Base-by-base conservation (phyloP, 2,888 invertebrate genomes). In the Cephus nigrinus region DNA sequence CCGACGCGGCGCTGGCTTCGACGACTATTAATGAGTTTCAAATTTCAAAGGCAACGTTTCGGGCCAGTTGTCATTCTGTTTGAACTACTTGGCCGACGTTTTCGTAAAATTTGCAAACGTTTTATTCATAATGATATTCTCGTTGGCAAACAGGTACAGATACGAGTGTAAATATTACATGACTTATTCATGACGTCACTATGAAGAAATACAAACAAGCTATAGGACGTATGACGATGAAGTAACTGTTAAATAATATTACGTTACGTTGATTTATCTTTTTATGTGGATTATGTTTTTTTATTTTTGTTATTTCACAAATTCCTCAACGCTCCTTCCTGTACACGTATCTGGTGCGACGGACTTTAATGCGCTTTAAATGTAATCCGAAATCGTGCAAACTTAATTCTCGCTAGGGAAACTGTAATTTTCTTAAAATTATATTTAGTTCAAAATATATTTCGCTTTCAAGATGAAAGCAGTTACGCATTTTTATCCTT, bases 401-500 rank as follows among this genome's bases (percentile, higher is more conserved):
- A 75, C 75, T 78, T 75, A 76, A 80, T 69, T 69, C 40, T 71
- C 73, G 76, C 35, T 23, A 33, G 31, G n/a, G 72, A 79, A 80
- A 80, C 80, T 83, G 81, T 86, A 86, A 86, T 87, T 82, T 82
- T 82, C 83, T 83, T 84, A 83, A 84, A 86, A 83, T 85, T 87
- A 83, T 84, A 36, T 36, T 36, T 12, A 12, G 36, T 4, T 4
- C 3, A 36, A 36, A 36, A 12, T 36, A 12, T 36, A 1, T 4
- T 81, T 80, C 12, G 11, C 9, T 23, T 23, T 55, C 23, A 55
- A 23, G 23, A 0, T 5, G 23, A 23, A 55, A 23, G 40, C 40
- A 55, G 23, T 15, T 23, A 15, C 40, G 40, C 9, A 4, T 40
- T 23, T 40, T 15, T 23, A 5, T 55, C 1, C 5, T 23, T 55